Evolutionary conservation across 2,888 invertebrate species (phyloP).

Genomic region (Ormyrus nitidulus): DNA sequence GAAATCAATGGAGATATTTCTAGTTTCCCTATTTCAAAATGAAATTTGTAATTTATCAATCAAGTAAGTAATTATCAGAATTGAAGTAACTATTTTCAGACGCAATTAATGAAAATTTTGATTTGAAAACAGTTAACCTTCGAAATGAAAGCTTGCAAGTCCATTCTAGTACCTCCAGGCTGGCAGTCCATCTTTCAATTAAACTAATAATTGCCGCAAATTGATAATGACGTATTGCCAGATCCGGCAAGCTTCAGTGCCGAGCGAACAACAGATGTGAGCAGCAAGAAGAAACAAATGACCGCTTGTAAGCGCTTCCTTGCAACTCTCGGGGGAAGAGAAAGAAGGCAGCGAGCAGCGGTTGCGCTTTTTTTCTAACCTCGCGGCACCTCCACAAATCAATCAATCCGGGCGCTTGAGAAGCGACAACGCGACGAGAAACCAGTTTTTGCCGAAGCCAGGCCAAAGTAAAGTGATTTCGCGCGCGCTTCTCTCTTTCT

Average conservation of each 20-base stretch:
- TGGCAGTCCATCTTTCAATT: constrained; percentile 15
- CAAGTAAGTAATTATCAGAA: no score
- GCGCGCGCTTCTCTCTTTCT: constrained; percentile 5
- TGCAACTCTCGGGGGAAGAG: not conserved
- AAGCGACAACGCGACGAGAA: constrained; percentile 36
- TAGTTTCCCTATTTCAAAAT: constrained; percentile 33
- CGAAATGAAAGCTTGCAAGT: no score
- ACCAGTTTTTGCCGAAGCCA: constrained; percentile 29
- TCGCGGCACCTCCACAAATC: constrained; percentile 45
- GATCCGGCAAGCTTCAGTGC: not conserved
- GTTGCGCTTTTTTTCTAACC: no score
- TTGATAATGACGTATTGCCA: constrained; percentile 42
- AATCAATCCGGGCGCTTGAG: constrained; percentile 30
- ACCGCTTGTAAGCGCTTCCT: no score
- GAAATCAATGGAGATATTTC: constrained; percentile 15
- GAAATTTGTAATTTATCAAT: not conserved
- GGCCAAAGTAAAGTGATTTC: constrained; percentile 45
- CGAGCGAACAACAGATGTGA: constrained; percentile 1
- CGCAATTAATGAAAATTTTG: no score
- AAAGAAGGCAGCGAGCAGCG: not conserved
- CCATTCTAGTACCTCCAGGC: no score
- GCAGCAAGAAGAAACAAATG: not conserved
- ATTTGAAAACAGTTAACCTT: no score
- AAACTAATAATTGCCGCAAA: constrained; percentile 43
- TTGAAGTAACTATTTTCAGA: no score